phyloP scores from a whole-genome alignment of 2,113 vertebrate species.

The Typhlomys cinereus region DNA sequence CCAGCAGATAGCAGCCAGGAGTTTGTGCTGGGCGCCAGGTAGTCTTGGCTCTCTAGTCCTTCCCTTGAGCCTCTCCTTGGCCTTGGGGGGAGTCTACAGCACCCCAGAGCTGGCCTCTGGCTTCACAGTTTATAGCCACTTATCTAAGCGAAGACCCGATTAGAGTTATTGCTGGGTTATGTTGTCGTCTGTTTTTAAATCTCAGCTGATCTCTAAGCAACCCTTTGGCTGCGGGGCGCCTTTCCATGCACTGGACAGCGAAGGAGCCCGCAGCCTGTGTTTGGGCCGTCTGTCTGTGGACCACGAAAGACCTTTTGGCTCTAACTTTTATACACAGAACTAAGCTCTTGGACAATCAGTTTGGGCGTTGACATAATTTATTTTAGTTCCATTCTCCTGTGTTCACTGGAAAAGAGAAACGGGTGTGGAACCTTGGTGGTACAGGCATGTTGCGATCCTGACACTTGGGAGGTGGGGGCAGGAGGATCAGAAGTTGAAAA shows the following conservation, averaged over 20 bases:
- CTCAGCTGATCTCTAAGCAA: background rate
- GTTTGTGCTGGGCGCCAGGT: background rate
- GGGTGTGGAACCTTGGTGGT: background rate
- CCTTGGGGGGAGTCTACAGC: background rate
- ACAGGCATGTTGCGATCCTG: background rate
- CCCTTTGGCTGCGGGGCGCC: background rate
- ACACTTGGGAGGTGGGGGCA: too few species aligned
- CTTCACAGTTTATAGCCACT: background rate
- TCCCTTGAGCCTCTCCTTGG: background rate
- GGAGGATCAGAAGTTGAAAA: background rate
- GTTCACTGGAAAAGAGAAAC: background rate
- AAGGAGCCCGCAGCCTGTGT: background rate
- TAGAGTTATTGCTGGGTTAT: background rate
- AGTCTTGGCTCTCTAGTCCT: background rate
- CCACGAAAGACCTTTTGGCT: background rate
- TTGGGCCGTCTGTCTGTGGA: slow-evolving; percentile 1
- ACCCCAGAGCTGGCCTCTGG: background rate
- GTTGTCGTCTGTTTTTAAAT: background rate
- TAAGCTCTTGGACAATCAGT: background rate
- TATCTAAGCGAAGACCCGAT: background rate
- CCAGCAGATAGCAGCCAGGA: background rate
- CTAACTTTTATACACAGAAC: background rate
- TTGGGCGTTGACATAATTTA: background rate
- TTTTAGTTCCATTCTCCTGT: background rate
- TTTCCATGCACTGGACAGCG: background rate